Percentiles rank a stretch among this genome's conserved stretches.
Conservation (phyloP, 2,888 invertebrate genomes). For the Nomada lathburiana region DNA sequence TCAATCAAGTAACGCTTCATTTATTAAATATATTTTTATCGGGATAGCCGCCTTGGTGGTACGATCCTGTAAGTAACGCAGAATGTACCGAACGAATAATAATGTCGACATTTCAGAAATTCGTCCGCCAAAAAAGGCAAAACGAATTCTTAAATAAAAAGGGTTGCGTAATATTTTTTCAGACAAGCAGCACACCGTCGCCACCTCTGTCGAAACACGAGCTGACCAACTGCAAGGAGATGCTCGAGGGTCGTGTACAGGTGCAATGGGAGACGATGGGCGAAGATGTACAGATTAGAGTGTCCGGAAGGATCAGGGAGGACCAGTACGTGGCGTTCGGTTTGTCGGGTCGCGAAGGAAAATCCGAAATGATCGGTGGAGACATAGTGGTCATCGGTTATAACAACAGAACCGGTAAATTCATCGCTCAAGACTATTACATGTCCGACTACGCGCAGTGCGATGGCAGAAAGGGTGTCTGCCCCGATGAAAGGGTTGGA, state of each 20-base stretch:
- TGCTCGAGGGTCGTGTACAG: slow-evolving; percentile 92
- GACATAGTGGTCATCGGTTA: slow-evolving; percentile 94
- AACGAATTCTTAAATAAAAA: too few relatives aligned
- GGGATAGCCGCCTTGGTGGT: slow-evolving; percentile 95
- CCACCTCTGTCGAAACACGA: slow-evolving; percentile 83
- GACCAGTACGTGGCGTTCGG: slow-evolving; percentile 96
- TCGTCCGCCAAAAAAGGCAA: too few relatives aligned
- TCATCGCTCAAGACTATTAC: slow-evolving; percentile 93
- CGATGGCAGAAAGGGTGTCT: slow-evolving; percentile 93
- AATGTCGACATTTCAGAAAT: slow-evolving; percentile 3
- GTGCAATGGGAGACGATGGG: slow-evolving; percentile 94
- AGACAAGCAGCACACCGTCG: slow-evolving; percentile 92
- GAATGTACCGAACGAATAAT: slow-evolving; percentile 23
- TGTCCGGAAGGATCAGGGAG: slow-evolving; percentile 91
- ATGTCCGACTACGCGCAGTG: slow-evolving; percentile 93
- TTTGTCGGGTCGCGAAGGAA: slow-evolving; percentile 91
- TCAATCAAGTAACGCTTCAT: slow-evolving; percentile 15
- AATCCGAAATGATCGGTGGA: slow-evolving; percentile 91
- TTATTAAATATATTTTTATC: slow-evolving; percentile 47
- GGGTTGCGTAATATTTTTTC: slow-evolving; percentile 60
- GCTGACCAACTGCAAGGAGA: slow-evolving; percentile 92
- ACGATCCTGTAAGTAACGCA: slow-evolving; percentile 93
- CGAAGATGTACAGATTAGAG: slow-evolving; percentile 90
- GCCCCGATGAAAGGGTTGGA: slow-evolving; percentile 93
- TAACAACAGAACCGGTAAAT: slow-evolving; percentile 86